Conservation (phyloP, 2,113 vertebrate genomes). For the Zapus hudsonius region DNA sequence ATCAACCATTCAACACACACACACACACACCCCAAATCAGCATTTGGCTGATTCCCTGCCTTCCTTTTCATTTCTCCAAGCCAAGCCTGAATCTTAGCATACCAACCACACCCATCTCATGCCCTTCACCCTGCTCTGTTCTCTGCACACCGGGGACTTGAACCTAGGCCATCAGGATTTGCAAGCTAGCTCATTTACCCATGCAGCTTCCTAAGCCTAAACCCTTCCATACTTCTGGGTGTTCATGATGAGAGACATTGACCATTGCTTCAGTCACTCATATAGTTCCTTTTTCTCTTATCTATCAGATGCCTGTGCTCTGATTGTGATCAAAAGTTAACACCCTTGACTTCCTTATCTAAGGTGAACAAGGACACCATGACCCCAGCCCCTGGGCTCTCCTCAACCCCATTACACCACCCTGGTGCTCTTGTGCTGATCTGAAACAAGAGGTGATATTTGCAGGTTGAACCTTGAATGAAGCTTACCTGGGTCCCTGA, state of each 20-base stretch:
- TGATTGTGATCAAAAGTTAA: not conserved
- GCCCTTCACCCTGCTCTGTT: not conserved
- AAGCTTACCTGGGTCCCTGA: not conserved
- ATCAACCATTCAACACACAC: not conserved
- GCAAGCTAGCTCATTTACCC: too few species aligned
- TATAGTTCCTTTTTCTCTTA: not conserved
- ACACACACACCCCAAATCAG: not conserved
- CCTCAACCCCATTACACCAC: too few species aligned
- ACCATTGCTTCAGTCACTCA: not conserved
- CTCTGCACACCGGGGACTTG: too few species aligned
- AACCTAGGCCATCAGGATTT: too few species aligned
- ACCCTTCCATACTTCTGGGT: not conserved
- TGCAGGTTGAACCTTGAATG: not conserved
- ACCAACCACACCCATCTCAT: too few species aligned
- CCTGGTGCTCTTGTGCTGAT: not conserved
- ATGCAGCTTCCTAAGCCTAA: not conserved
- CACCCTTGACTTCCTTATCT: not conserved
- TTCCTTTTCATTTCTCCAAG: not conserved
- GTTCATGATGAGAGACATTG: not conserved
- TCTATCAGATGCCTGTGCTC: not conserved
- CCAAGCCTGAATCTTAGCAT: not conserved
- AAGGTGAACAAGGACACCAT: fast-evolving
- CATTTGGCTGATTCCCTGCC: not conserved
- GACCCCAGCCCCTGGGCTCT: not conserved
- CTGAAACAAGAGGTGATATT: not conserved